Evolutionary conservation across 2,888 invertebrate genomes (phyloP).

Genomic region (Temnothorax rugatulus): DNA sequence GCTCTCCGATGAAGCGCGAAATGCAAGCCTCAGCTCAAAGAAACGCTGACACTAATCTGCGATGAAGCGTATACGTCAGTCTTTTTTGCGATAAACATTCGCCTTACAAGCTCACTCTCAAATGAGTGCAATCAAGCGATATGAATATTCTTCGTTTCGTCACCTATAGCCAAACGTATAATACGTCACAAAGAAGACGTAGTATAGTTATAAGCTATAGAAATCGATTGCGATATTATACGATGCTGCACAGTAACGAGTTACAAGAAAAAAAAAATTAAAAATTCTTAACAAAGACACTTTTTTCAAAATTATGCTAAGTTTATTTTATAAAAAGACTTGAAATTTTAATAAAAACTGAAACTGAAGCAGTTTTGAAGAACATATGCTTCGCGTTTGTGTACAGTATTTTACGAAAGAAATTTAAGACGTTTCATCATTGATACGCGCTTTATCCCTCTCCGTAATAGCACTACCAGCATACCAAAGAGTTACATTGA

Average conservation of each 20-base stretch:
- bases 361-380: not conserved
- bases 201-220: not conserved
- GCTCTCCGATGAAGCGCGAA: constrained; percentile 29
- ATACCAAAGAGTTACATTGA: not conserved
- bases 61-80: not conserved
- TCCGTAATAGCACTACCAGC: not conserved
- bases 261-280: not conserved
- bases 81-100: constrained; percentile 42
- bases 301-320: not conserved
- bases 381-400: not conserved
- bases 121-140: constrained; percentile 22
- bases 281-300: not conserved
- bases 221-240: not conserved
- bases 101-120: constrained; percentile 15
- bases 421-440: constrained; percentile 22
- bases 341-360: not conserved
- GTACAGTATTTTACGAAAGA: constrained; percentile 11
- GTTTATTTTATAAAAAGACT: not conserved
- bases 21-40: constrained; percentile 22
- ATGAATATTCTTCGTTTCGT: constrained; percentile 18
- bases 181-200: not conserved
- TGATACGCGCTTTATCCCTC: not conserved
- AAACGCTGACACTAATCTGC: constrained; percentile 42
- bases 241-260: not conserved
- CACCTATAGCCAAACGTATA: not conserved